phyloP scores from a whole-genome alignment of 1,140 invertebrate genomes.

The Pemphigus obesinymphae region DNA sequence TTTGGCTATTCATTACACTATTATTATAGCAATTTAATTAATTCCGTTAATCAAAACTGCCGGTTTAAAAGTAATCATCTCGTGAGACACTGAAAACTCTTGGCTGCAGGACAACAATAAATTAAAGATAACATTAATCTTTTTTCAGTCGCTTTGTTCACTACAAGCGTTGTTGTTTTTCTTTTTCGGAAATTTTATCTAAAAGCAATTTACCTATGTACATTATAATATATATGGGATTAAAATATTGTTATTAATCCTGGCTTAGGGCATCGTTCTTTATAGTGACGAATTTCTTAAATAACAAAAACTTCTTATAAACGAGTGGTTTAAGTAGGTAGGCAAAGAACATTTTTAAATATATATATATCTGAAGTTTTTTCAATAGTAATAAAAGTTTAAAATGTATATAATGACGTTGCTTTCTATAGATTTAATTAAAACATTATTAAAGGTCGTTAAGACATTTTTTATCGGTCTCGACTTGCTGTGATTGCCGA shows the following conservation, averaged over 20 bases:
- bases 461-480: not conserved
- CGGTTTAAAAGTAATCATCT: slow-evolving; percentile 16
- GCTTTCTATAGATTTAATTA: no score
- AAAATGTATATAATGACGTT: not conserved
- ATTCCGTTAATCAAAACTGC: slow-evolving; percentile 24
- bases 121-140: slow-evolving; percentile 34
- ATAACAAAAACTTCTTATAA: not conserved
- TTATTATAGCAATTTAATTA: slow-evolving; percentile 24
- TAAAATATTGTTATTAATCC: not conserved
- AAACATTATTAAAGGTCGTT: not conserved
- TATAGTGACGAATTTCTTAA: not conserved
- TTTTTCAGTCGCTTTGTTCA: not conserved
- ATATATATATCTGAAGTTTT: no score
- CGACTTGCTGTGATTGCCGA: no score
- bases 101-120: slow-evolving; percentile 3
- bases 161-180: not conserved
- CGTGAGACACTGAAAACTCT: slow-evolving; percentile 16
- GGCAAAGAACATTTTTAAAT: no score
- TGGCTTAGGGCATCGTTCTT: not conserved
- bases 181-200: slow-evolving; percentile 4
- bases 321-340: not conserved
- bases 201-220: not conserved
- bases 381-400: not conserved
- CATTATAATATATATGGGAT: not conserved
- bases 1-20: not conserved